Percentiles rank a stretch among this genome's conserved stretches.
These are phyloP conservation scores for Cranoglanis bouderius DNA, from an alignment of 2,113 vertebrate species.

Conservation along the genomic window DNA sequence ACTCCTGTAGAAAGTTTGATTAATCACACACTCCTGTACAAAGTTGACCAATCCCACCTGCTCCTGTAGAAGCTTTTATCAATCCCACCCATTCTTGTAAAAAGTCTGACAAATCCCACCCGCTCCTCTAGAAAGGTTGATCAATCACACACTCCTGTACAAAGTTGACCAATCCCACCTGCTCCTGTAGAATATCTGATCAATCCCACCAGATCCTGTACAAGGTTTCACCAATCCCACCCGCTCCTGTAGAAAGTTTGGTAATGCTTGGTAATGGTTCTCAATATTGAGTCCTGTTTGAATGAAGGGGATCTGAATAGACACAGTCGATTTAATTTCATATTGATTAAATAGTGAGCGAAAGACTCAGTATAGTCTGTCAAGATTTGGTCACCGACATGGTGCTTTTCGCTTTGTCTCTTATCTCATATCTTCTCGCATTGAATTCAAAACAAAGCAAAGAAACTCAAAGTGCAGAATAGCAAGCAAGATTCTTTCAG, in stretches of 20 bases:
- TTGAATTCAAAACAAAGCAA: neutral
- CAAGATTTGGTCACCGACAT: neutral
- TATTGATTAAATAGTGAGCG: neutral
- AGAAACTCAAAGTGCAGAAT: neutral
- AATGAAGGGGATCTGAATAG: neutral
- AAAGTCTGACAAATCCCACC: neutral
- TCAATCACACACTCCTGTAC: too few species aligned
- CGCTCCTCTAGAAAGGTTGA: neutral
- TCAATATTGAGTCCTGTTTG: neutral
- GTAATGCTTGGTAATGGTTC: neutral
- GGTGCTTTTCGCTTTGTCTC: neutral
- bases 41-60: neutral
- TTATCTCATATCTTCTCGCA: neutral
- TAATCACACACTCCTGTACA: too few species aligned
- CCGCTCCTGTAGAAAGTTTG: neutral
- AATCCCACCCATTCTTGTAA: neutral
- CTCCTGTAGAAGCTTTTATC: neutral
- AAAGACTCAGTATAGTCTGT: neutral
- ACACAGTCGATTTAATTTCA: neutral
- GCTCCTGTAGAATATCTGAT: neutral
- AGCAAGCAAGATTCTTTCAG: neutral
- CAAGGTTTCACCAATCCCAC: neutral
- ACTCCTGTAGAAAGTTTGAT: too few species aligned
- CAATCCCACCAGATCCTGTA: neutral
- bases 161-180: neutral